Evolutionary conservation across 1,140 invertebrate species (phyloP), one percentile per base, ranked within the genome.

Genomic region (Euglossa dilemma): DNA sequence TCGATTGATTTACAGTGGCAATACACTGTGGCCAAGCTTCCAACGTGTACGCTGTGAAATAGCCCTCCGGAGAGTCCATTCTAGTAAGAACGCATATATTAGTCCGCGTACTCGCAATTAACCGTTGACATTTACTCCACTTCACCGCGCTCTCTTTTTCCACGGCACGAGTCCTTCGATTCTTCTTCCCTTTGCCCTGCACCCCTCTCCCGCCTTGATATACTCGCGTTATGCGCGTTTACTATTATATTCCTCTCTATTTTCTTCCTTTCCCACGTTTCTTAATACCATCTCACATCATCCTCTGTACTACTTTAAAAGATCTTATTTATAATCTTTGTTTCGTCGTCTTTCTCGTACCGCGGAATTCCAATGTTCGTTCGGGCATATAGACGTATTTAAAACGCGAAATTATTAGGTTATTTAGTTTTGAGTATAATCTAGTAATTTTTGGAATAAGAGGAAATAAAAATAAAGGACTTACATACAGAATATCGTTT

Each of bases 51-150:
- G 61, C 73, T 54, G 64, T 64, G 80, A 78, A 84, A 84, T 70
- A 72, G 36, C 75, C 70, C 80, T 56, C 54, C 67, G 80, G 36
- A 61, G 85, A 87, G 71, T 80, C 81, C 82, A 84, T 87, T 89
- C 78, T 80, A 74, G 57, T 54, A 69, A 85, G 59, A 80, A 86
- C 73, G 84, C 82, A 88, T 89, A 77, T 67, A 89, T 89, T 89
- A 90, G 63, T 69, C 63, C 75, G 50, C 45, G 66, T 77, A 89
- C 74, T 79, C 57, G 87, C 82, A 83, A 89, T 89, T 89, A 87
- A 89, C 85, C 74, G 78, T 89, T 89, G 89, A 91, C 90, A 89
- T 91, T 91, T 91, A 90, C 90, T 90, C 80, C 83, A 89, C 83
- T 89, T 89, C 63, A 61, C 73, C 36, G 79, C 80, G 81, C 69